Percentiles rank a stretch among this genome's conserved stretches.
Conservation (phyloP, 2,113 vertebrate species). For the Osmerus mordax region DNA sequence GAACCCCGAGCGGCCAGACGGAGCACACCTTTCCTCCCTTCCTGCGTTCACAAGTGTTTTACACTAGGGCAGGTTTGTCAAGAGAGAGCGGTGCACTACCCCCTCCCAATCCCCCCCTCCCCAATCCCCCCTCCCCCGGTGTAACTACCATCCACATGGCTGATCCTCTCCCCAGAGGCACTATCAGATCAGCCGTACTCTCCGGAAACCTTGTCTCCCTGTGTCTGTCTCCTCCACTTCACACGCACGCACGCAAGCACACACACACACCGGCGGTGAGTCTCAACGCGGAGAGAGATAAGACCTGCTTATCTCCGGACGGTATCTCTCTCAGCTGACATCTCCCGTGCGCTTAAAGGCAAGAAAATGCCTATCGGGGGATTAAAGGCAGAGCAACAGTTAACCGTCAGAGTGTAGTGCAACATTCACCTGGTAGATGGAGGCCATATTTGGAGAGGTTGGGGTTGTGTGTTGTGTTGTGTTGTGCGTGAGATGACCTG, state of each 20-base stretch:
- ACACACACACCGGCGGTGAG: slow-evolving; percentile 27
- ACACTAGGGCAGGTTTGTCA: no score
- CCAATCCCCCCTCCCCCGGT: background rate
- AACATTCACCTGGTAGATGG: no score
- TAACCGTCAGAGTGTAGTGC: background rate
- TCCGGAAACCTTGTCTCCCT: slow-evolving; percentile 30
- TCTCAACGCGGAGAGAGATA: slow-evolving; percentile 33
- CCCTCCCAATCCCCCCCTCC: background rate
- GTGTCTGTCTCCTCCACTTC: slow-evolving; percentile 36
- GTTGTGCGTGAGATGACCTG: no score
- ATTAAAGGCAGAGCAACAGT: slow-evolving; percentile 45
- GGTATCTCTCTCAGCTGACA: slow-evolving; percentile 49
- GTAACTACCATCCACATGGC: background rate
- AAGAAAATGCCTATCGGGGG: slow-evolving; percentile 14
- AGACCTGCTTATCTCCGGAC: slow-evolving; percentile 38
- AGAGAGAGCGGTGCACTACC: background rate
- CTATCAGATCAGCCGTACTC: slow-evolving; percentile 14
- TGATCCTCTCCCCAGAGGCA: background rate
- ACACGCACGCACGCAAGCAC: slow-evolving; percentile 8
- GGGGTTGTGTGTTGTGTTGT: no score
- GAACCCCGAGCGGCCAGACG: no score
- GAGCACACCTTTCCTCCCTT: background rate
- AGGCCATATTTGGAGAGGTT: no score
- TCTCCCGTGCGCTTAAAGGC: slow-evolving; percentile 16
- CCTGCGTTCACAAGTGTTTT: background rate